A percentile compares a stretch with the other conserved stretches of the same genome.
phyloP scores from a whole-genome alignment of 2,888 invertebrate genomes.

The Ellobium chinense region DNA sequence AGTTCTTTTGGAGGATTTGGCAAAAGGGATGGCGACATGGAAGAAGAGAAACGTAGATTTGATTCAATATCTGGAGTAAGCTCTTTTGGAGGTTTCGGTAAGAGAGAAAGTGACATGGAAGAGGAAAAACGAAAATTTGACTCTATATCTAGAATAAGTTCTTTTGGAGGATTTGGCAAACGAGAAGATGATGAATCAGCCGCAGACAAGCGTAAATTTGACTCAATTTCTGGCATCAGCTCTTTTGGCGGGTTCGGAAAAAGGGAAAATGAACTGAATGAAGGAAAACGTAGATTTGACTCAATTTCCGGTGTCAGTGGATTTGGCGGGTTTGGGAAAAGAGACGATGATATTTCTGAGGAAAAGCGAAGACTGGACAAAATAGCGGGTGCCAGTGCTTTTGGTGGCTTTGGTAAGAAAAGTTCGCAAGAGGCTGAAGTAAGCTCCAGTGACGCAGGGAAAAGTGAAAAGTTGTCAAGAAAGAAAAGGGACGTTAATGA shows the following conservation, averaged over 20 bases:
- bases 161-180: constrained; percentile 24
- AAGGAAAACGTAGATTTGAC: constrained; percentile 16
- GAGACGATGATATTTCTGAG: too few species aligned
- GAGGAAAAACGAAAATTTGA: constrained; percentile 23
- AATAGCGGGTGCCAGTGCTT: neutral
- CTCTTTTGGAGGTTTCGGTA: constrained; percentile 18
- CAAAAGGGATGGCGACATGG: constrained; percentile 1
- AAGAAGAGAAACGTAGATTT: constrained; percentile 15
- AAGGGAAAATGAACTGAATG: neutral
- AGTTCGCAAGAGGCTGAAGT: neutral
- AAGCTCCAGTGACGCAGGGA: neutral
- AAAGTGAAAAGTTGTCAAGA: neutral
- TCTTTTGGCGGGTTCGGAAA: constrained; percentile 12
- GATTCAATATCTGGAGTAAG: constrained; percentile 5
- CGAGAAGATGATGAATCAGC: neutral
- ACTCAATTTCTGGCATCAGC: neutral
- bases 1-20: constrained; percentile 4
- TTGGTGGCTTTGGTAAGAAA: neutral
- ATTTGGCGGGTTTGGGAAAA: neutral
- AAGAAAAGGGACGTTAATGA: neutral
- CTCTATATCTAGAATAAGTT: neutral
- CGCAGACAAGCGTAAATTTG: constrained; percentile 6
- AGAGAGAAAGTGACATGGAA: constrained; percentile 13
- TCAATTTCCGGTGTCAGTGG: neutral
- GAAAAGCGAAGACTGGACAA: neutral